Evolutionary conservation across 2,113 vertebrate species (phyloP).

Genomic region (Balaenoptera acutorostrata): DNA sequence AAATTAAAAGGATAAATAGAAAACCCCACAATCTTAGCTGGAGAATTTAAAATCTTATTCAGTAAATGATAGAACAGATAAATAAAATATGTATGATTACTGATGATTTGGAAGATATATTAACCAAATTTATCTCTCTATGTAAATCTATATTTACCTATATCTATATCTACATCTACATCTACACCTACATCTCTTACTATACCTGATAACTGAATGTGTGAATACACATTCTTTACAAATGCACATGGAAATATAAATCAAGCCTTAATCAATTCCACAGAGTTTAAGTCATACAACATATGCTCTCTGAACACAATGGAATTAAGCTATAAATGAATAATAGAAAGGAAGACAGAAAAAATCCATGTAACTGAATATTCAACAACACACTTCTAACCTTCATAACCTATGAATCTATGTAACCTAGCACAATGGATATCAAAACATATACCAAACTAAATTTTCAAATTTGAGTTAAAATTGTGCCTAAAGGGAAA

Average conservation of each 20-base stretch:
- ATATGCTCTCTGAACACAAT: neutral
- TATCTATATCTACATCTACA: no score
- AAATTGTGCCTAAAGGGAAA: neutral
- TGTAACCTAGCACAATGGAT: neutral
- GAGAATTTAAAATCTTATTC: neutral
- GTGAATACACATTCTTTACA: neutral
- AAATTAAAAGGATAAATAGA: neutral
- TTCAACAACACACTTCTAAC: neutral
- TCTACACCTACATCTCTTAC: neutral
- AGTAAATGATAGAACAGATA: neutral
- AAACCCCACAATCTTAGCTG: neutral
- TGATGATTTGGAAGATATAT: neutral
- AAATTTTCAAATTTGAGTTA: neutral
- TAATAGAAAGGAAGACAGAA: neutral
- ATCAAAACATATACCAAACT: neutral
- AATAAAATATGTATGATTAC: neutral
- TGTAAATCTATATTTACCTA: neutral
- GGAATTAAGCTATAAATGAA: neutral
- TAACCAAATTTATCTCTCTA: neutral
- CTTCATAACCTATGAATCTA: neutral
- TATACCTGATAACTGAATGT: neutral
- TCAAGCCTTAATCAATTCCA: neutral
- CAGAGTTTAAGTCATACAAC: neutral
- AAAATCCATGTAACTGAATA: neutral
- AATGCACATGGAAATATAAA: neutral